Conservation (phyloP, 1,140 invertebrate species). For the Drosophila triauraria region DNA sequence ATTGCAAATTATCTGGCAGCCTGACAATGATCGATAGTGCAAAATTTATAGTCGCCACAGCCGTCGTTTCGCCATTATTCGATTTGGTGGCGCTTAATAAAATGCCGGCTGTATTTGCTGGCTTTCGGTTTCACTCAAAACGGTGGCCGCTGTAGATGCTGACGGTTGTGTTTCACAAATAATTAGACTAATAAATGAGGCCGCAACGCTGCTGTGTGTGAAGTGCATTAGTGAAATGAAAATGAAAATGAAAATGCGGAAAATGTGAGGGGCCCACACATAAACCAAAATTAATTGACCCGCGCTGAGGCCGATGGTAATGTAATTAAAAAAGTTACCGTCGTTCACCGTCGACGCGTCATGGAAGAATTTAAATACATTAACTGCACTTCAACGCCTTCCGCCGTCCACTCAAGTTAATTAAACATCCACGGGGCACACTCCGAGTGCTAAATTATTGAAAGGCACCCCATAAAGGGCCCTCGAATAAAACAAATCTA, state of each 20-base stretch:
- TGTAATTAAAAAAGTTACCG: conserved; percentile 33
- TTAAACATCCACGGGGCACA: conserved; percentile 5
- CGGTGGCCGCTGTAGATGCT: conserved; percentile 33
- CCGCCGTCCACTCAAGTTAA: conserved; percentile 3
- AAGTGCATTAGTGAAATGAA: conserved; percentile 59
- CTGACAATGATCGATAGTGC: conserved; percentile 79
- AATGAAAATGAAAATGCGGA: conserved; percentile 53
- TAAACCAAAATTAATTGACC: conserved; percentile 28
- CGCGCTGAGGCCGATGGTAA: conserved; percentile 18
- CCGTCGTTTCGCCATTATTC: conserved; percentile 19
- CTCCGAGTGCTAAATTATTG: conserved; percentile 17
- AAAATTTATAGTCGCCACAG: conserved; percentile 65
- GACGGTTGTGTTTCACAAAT: conserved; percentile 54
- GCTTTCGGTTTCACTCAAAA: conserved; percentile 54
- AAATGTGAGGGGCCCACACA: conserved; percentile 22
- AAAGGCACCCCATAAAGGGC: conserved; percentile 25
- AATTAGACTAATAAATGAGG: conserved; percentile 73
- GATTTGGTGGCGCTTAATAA: conserved; percentile 41
- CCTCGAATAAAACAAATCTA: not conserved
- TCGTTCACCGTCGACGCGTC: not conserved
- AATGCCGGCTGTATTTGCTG: conserved; percentile 40
- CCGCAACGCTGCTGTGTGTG: conserved; percentile 33
- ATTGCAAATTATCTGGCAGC: conserved; percentile 75
- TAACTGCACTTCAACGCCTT: not conserved
- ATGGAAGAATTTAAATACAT: conserved; percentile 28